Evolutionary conservation across 2,888 invertebrate genomes (phyloP), one percentile per base, ranked within the genome.

Genomic region (Platynereis dumerilii): DNA sequence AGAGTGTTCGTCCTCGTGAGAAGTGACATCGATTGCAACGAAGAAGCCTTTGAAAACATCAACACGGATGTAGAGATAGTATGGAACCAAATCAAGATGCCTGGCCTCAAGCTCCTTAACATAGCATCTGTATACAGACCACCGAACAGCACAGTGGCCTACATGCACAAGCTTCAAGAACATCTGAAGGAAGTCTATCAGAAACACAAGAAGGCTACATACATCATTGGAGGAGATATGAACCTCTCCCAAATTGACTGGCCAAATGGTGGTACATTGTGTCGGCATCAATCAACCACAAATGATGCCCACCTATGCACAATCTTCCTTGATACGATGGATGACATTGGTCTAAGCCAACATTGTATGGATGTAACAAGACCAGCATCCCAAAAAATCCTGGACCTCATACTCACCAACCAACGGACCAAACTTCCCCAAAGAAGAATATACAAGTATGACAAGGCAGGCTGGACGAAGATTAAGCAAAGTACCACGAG

Each of bases 331-430:
- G 42, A 42, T 17, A 42, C 17, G 7, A 20, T 48, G 22, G 48
- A 48, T 48, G 48, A 48, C 48, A 5, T 20, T 10, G 22, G 48
- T n/a, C 48, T 48, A 3, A 22, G n/a, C 22, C 48, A 48, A 22
- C 48, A 20, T 20, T 20, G n/a, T 7, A 22, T 10, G n/a, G 48
- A 48, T 5, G 20, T 22, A 5, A 48, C 48, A 5, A 48, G 48
- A n/a, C 20, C n/a, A n/a, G 22, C n/a, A 48, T n/a, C 48, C 7
- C 3, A 34, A 5, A 34, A 34, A 12, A 34, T 22, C n/a, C 22
- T 48, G n/a, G 48, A 48, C n/a, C 48, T 48, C 7, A 48, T 48
- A 10, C 20, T 22, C 48, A 48, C 48, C n/a, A 48, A 48, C 22
- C 48, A 34, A 12, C 34, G 34, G 10, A 48, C 7, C 7, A 48